Evolutionary conservation across 2,888 invertebrate genomes (phyloP).

Genomic region (Hypena proboscidalis): DNA sequence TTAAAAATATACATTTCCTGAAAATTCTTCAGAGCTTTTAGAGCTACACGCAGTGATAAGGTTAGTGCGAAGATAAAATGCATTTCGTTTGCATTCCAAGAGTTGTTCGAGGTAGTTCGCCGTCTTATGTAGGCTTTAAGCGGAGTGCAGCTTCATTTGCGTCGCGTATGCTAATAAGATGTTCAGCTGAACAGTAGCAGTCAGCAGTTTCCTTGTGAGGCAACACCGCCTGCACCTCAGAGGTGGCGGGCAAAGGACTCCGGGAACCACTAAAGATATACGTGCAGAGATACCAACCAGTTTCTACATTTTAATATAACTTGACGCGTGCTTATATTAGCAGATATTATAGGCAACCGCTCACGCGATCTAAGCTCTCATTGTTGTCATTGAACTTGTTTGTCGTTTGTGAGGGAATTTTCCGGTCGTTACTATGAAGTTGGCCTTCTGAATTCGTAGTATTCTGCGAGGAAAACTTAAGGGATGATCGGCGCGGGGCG

Average conservation of each 20-base stretch:
- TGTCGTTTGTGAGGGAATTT: too few relatives aligned
- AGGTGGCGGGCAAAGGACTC: conserved; percentile 64
- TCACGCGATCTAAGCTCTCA: too few relatives aligned
- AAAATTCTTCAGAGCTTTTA: conserved; percentile 16
- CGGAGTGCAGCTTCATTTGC: conserved; percentile 72
- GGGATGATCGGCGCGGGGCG: conserved; percentile 66
- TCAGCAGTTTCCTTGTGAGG: conserved; percentile 66
- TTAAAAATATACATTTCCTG: conserved; percentile 15
- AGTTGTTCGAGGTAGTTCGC: conserved; percentile 39
- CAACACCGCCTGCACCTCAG: conserved; percentile 69
- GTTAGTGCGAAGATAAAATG: conserved; percentile 33
- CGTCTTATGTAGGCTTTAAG: conserved; percentile 45
- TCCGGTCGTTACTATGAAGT: too few relatives aligned
- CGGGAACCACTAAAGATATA: too few relatives aligned
- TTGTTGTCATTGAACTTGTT: too few relatives aligned
- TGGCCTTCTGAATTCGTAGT: too few relatives aligned
- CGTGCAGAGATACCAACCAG: too few relatives aligned
- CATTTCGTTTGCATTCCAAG: conserved; percentile 43
- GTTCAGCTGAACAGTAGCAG: conserved; percentile 56
- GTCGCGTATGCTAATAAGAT: conserved; percentile 75
- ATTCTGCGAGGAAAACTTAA: too few relatives aligned
- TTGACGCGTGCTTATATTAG: too few relatives aligned
- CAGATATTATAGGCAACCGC: too few relatives aligned
- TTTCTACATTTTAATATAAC: too few relatives aligned
- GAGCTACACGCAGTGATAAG: conserved; percentile 28